Percentiles rank a stretch among this genome's conserved stretches.
phyloP scores from a whole-genome alignment of 2,797 vertebrate genomes.

The Nasua narica region DNA sequence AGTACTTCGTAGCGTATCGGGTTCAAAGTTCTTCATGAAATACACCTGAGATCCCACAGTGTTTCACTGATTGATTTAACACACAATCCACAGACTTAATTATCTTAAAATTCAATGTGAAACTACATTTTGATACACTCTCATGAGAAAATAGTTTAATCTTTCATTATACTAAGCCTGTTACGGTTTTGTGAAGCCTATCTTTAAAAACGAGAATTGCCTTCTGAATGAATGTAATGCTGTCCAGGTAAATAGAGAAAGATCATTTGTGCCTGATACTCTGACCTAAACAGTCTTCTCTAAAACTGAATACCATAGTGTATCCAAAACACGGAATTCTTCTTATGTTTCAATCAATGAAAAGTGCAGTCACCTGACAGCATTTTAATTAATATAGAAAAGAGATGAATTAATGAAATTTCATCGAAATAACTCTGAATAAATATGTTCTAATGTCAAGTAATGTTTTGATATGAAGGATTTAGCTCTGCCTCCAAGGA shows the following conservation, averaged over 20 bases:
- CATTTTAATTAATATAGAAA: conserved; percentile 13
- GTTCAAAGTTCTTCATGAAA: not conserved
- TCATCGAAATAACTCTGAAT: not conserved
- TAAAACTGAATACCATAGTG: not conserved
- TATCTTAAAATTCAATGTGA: not conserved
- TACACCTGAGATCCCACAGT: rapidly evolving
- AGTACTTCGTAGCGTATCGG: not conserved
- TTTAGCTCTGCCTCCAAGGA: not conserved
- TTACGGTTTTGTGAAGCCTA: not conserved
- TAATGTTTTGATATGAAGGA: not conserved
- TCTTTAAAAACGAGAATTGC: not conserved
- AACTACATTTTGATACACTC: not conserved
- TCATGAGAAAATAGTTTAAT: not conserved
- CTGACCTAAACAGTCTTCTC: not conserved
- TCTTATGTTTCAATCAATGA: not conserved
- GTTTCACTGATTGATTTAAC: not conserved
- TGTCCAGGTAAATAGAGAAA: not conserved
- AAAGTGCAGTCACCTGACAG: not conserved
- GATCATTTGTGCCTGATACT: not conserved
- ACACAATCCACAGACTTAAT: not conserved
- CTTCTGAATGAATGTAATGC: not conserved
- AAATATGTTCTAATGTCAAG: conserved; percentile 14
- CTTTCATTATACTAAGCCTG: not conserved
- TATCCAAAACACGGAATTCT: not conserved
- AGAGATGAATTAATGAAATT: conserved; percentile 31